Evolutionary conservation across 1,140 invertebrate species (phyloP), one percentile per base, ranked within the genome.

Genomic region (Dryas iulia): DNA sequence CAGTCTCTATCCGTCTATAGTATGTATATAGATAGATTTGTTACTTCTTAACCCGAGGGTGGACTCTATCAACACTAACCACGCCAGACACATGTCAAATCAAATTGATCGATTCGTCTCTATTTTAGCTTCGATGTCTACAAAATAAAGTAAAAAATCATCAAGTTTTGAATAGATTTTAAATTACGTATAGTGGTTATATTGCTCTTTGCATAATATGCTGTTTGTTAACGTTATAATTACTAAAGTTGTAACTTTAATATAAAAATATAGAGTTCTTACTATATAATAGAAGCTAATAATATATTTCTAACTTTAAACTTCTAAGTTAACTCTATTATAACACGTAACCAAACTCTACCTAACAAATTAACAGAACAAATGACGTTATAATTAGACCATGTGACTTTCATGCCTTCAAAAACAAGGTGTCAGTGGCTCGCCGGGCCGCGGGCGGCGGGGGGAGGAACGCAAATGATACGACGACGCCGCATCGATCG

Each of bases 401-500:
- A 77, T 76, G 78, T 76, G 78, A 74, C 63, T 64, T 23, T 64
- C 78, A 77, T 69, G 78, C 78, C 68, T 66, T 56, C 70, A 60
- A 71, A 65, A 81, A 81, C 76, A 75, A 74, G 74, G 76, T 80
- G 72, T 75, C 77, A 73, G 71, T 75, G 70, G 59, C 67, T 70
- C 69, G 71, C 64, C 75, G 73, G 79, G 77, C 69, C 72, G 74
- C 67, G 81, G 62, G 75, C 78, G 62, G 78, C 66, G 66, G 64
- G 66, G 57, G 53, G 57, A 59, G 59, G 66, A 72, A 88, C 83
- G 84, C 87, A 87, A 90, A 88, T 87, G 84, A 88, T 87, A 86
- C 83, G 77, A 78, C 85, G 79, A 78, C 79, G 84, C 78, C 81
- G 83, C 84, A 90, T 90, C 88, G 88, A 90, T 90, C 78, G 69